Percentiles rank a stretch among this genome's conserved stretches.
Conservation (phyloP, 2,797 vertebrate genomes). For the Chrysolophus pictus region DNA sequence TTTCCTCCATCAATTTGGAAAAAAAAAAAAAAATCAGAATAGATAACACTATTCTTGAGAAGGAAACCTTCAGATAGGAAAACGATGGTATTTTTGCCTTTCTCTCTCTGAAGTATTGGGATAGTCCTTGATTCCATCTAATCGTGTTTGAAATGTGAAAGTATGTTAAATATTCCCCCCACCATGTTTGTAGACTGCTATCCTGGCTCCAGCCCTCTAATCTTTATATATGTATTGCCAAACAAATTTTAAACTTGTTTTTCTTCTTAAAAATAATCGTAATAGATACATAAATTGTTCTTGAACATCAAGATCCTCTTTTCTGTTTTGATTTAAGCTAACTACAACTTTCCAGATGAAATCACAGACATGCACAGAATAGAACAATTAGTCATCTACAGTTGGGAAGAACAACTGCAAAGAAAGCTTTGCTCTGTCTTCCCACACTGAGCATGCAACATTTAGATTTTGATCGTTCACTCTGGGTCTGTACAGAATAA, state of each 20-base stretch:
- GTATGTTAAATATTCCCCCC: not conserved
- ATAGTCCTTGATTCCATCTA: not conserved
- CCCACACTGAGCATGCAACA: not conserved
- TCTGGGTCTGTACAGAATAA: not conserved
- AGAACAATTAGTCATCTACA: not conserved
- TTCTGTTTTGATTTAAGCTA: not conserved
- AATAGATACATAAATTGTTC: not conserved
- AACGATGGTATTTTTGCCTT: not conserved
- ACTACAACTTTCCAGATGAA: not conserved
- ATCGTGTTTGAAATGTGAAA: not conserved
- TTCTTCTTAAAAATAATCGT: not conserved
- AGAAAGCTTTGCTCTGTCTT: not conserved
- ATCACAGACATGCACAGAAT: not conserved
- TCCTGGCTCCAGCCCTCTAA: not conserved
- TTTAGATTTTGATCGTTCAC: not conserved
- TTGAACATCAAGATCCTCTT: not conserved
- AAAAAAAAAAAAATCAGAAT: not conserved
- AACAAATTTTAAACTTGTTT: not conserved
- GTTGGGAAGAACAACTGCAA: not conserved
- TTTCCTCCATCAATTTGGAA: not conserved
- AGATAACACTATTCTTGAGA: not conserved
- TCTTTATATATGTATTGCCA: not conserved
- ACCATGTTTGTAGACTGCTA: not conserved
- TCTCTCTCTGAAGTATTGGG: not conserved
- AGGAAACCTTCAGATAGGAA: not conserved